These are phyloP conservation scores for Xylophagus ater DNA, from an alignment of 2,888 invertebrate species.

Conservation along the genomic window DNA sequence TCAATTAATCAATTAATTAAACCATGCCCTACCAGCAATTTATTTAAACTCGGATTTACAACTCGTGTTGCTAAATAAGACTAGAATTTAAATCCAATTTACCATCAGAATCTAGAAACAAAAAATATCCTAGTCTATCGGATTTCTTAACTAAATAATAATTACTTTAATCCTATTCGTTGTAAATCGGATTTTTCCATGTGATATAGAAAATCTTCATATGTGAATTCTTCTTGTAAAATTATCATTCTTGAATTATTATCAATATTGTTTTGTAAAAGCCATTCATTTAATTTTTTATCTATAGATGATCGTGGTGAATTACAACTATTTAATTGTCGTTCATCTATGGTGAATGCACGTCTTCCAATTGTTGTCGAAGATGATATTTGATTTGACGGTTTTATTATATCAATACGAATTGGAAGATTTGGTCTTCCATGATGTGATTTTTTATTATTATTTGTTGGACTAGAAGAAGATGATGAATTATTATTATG, in stretches of 20 bases:
- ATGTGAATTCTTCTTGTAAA: slow-evolving; percentile 61
- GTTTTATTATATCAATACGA: slow-evolving; percentile 9
- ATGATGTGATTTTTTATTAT: slow-evolving; percentile 2
- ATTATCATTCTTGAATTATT: slow-evolving; percentile 55
- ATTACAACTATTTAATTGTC: slow-evolving; percentile 26
- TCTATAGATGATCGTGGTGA: slow-evolving; percentile 40
- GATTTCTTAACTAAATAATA: slow-evolving; percentile 15
- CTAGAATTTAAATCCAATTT: too few species aligned
- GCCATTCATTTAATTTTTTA: slow-evolving; percentile 58
- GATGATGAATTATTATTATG: slow-evolving; percentile 25
- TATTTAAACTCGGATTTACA: too few species aligned
- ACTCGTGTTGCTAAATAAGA: too few species aligned
- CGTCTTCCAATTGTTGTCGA: slow-evolving; percentile 15
- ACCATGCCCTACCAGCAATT: too few species aligned
- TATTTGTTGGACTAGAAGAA: slow-evolving; percentile 17
- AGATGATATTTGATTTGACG: not conserved
- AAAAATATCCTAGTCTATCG: too few species aligned
- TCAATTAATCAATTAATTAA: too few species aligned
- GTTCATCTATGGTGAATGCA: slow-evolving; percentile 15
- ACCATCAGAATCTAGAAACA: slow-evolving; percentile 5
- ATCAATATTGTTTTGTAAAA: slow-evolving; percentile 56
- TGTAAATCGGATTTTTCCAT: slow-evolving; percentile 74
- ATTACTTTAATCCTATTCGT: slow-evolving; percentile 64
- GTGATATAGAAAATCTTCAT: slow-evolving; percentile 66
- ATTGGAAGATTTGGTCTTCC: slow-evolving; percentile 12